A percentile compares a stretch with the other conserved stretches of the same genome.
phyloP scores from a whole-genome alignment of 1,140 invertebrate genomes.

The Augochlora pura region DNA sequence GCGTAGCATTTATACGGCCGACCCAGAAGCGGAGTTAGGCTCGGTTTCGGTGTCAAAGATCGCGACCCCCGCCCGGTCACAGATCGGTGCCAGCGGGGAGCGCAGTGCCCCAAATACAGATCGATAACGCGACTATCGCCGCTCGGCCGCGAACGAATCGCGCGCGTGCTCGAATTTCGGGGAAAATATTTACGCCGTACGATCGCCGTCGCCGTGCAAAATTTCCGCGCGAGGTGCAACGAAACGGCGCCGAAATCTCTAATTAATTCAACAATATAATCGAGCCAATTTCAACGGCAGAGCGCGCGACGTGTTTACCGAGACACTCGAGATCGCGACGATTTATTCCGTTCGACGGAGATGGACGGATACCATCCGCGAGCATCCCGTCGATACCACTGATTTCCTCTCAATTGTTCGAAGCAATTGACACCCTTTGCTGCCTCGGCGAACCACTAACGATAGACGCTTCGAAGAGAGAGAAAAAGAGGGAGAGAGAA shows the following conservation, averaged over 20 bases:
- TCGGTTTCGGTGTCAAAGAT: conserved; percentile 17
- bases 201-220: neutral
- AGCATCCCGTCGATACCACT: neutral
- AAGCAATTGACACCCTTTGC: neutral
- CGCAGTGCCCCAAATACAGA: neutral
- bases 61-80: neutral
- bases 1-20: neutral
- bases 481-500: neutral
- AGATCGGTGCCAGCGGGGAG: neutral
- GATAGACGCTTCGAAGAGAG: no score
- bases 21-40: neutral
- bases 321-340: neutral
- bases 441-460: neutral
- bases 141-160: neutral
- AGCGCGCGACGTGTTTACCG: neutral
- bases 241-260: neutral
- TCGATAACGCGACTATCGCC: conserved; percentile 7
- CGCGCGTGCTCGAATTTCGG: neutral
- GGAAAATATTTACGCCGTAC: conserved; percentile 9
- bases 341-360: neutral
- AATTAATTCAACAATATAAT: neutral
- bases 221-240: neutral
- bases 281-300: neutral
- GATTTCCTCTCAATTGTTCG: neutral
- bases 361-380: neutral